Evolutionary conservation across 2,113 vertebrate genomes (phyloP).

Genomic region (Anser cygnoides): DNA sequence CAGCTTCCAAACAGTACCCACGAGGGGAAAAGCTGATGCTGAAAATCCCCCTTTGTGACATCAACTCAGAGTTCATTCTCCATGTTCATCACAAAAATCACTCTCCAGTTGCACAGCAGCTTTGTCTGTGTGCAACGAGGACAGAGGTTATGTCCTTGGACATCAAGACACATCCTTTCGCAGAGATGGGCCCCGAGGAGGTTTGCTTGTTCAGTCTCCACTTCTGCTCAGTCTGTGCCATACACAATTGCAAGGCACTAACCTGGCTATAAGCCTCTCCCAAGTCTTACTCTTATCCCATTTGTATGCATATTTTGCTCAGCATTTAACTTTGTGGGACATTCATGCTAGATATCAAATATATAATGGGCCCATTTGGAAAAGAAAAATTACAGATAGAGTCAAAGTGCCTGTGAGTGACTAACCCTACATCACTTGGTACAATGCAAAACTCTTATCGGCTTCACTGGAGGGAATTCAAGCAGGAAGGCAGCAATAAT

Average conservation of each 20-base stretch:
- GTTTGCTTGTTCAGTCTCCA: not conserved
- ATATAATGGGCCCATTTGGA: not conserved
- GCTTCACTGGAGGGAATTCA: not conserved
- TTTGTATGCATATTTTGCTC: not conserved
- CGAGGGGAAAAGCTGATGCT: not conserved
- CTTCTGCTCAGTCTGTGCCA: not conserved
- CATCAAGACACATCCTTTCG: accelerated
- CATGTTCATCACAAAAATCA: not conserved
- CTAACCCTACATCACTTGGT: not conserved
- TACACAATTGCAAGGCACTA: not conserved
- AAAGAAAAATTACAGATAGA: not conserved
- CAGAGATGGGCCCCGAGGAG: not conserved
- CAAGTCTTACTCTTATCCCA: not conserved
- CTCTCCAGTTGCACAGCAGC: not conserved
- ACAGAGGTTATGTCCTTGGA: not conserved
- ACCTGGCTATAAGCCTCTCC: not conserved
- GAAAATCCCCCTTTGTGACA: not conserved
- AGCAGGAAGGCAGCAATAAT: not conserved
- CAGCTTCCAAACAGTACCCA: accelerated
- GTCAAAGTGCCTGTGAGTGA: not conserved
- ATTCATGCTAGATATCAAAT: not conserved
- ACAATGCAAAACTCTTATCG: not conserved
- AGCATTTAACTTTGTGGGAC: not conserved
- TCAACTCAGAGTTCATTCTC: not conserved
- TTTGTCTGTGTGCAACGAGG: not conserved